A percentile compares a stretch with the other conserved stretches of the same genome.
phyloP scores from a whole-genome alignment of 2,797 vertebrate species.

The Sebastes dallii region DNA sequence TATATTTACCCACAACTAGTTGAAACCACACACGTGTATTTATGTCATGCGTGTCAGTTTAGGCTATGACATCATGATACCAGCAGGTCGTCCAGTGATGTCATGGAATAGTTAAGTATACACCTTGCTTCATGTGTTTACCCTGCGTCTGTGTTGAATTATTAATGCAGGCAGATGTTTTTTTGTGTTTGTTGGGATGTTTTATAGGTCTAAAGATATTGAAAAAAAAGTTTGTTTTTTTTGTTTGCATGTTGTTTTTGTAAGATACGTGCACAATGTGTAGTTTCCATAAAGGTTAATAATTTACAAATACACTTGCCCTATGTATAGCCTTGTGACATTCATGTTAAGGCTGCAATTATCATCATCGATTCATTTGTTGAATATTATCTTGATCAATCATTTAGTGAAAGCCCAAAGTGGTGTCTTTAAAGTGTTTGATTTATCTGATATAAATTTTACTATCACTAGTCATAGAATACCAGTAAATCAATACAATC shows the following conservation, averaged over 20 bases:
- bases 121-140: background rate
- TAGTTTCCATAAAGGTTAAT: background rate
- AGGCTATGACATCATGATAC: background rate
- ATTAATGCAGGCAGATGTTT: background rate
- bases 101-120: background rate
- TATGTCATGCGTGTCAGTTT: background rate
- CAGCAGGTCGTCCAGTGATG: slow-evolving; percentile 1
- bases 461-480: too few species aligned
- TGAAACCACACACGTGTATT: slow-evolving; percentile 7
- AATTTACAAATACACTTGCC: background rate
- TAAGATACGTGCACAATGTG: background rate
- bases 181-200: background rate
- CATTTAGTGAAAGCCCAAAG: too few species aligned
- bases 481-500: background rate
- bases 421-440: too few species aligned
- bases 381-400: background rate
- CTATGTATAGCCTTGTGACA: background rate
- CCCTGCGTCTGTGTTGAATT: background rate
- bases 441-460: too few species aligned
- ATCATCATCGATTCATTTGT: background rate
- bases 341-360: background rate
- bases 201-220: background rate
- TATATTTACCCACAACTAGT: background rate
- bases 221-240: fast-evolving
- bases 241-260: background rate